Conservation (phyloP, 2,888 invertebrate genomes). For the Oxycera nigricornis region DNA sequence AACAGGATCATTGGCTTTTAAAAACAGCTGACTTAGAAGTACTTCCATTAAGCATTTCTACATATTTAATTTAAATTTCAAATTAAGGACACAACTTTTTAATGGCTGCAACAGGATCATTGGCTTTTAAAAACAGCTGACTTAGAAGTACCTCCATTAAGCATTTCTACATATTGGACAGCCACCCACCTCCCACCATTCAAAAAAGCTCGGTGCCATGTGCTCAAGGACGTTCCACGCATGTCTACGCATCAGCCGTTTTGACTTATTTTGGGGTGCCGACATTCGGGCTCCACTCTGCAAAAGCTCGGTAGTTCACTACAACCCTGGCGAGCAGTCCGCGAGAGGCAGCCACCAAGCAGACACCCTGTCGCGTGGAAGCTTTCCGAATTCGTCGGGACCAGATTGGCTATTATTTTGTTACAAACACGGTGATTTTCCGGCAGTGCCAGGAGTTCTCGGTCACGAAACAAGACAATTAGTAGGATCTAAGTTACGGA, state of each 20-base stretch:
- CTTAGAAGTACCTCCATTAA: too few species aligned
- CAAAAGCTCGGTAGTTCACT: background rate
- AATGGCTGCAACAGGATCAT: too few species aligned
- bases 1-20: too few species aligned
- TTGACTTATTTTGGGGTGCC: background rate
- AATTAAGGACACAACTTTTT: too few species aligned
- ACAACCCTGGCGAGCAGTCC: background rate
- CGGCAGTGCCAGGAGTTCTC: too few species aligned
- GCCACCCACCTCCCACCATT: slow-evolving; percentile 13
- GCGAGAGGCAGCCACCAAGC: slow-evolving; percentile 20
- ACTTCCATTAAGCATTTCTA: too few species aligned
- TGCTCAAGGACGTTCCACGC: slow-evolving; percentile 26
- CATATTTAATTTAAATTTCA: too few species aligned
- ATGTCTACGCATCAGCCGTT: background rate
- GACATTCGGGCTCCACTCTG: background rate
- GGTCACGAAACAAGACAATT: background rate
- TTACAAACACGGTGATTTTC: background rate
- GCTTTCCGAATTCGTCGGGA: slow-evolving; percentile 27
- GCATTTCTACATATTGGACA: background rate
- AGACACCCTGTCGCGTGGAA: slow-evolving; percentile 13
- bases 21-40: too few species aligned
- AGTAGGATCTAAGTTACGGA: background rate
- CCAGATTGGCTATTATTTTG: background rate
- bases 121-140: too few species aligned
- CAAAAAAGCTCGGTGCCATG: slow-evolving; percentile 22